A percentile compares a stretch with the other conserved stretches of the same genome.
Evolutionary conservation across 2,797 vertebrate genomes (phyloP).

Genomic region (Periophthalmus magnuspinnatus): DNA sequence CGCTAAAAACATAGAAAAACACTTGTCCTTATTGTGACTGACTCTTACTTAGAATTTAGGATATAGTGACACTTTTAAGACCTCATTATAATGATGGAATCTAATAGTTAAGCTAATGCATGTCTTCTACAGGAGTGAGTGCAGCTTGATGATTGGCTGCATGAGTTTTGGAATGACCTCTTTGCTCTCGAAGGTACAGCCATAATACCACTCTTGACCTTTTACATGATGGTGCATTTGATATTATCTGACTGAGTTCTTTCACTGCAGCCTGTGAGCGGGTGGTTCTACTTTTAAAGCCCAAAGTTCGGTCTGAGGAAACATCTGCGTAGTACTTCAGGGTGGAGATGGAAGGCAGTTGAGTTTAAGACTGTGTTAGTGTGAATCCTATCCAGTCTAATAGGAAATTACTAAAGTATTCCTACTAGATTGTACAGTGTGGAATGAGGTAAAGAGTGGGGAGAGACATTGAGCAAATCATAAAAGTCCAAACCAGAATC

Average conservation of each 20-base stretch:
- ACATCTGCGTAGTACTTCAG: conserved; percentile 83
- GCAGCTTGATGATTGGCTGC: conserved; percentile 80
- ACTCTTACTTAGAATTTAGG: too few relatives aligned
- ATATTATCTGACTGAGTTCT: neutral
- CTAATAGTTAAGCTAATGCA: too few relatives aligned
- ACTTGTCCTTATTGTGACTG: too few relatives aligned
- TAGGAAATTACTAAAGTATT: too few relatives aligned
- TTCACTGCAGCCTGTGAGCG: conserved; percentile 78
- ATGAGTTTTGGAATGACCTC: conserved; percentile 84
- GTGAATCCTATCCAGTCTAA: too few relatives aligned
- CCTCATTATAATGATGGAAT: too few relatives aligned
- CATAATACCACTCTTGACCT: conserved; percentile 75
- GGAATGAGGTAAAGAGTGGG: too few relatives aligned
- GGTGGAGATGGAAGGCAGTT: neutral
- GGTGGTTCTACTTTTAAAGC: conserved; percentile 89
- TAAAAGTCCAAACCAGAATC: too few relatives aligned
- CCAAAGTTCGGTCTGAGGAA: conserved; percentile 84
- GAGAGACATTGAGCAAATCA: too few relatives aligned
- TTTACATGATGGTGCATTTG: neutral
- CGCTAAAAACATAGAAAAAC: too few relatives aligned
- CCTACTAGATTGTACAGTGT: too few relatives aligned
- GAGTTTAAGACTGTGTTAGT: neutral
- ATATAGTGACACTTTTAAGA: too few relatives aligned
- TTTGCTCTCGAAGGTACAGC: conserved; percentile 58
- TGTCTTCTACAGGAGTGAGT: neutral